Evolutionary conservation across 64 coral and sea anemone species (phyloP), one percentile per base, ranked within the genome.

Genomic region (Astreopora myriophthalma): DNA sequence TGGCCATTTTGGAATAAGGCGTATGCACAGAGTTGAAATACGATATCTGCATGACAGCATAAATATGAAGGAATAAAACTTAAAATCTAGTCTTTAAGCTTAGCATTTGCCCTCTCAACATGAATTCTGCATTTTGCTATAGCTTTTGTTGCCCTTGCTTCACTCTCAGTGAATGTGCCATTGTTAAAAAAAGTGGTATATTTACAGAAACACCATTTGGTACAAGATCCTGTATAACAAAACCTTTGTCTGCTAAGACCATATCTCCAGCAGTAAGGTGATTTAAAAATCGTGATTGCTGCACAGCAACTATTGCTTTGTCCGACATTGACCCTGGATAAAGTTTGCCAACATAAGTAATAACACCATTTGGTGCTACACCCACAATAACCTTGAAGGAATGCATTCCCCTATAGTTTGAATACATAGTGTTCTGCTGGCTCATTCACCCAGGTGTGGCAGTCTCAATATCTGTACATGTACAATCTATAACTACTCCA

Each of bases 381-480:
- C 74, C 32, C 32, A 84, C 79, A 60, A 84, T 60, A 63, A 84
- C 79, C 32, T 64, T 64, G 55, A 63, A 84, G 1, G 31, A 60
- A 17, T 84, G 52, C 55, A 84, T 84, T 12, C 79, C 79, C 17
- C 79, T 84, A 57, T 84, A 84, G 9, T 26, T 64, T 16, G 9
- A 65, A 63, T 84, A 84, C 5, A 52, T 84, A 19, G 52, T 52
- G 63, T 58, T 57, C 34, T 84, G 79, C 58, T 63, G 79, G 25
- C 52, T 84, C 79, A 84, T 84, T 64, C 61, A 33, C 57, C 79
- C 37, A 17, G 32, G 79, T 16, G 79, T 57, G 24, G 79, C 52
- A 84, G 63, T 19, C 32, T 84, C 79, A 11, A 84, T 62, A 62
- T 84, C 79, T 29, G 79, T 84, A 63, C 79, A 84, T n/a, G n/a